These are phyloP conservation scores for Labroides dimidiatus DNA, from an alignment of 2,797 vertebrate genomes.

Conservation along the genomic window DNA sequence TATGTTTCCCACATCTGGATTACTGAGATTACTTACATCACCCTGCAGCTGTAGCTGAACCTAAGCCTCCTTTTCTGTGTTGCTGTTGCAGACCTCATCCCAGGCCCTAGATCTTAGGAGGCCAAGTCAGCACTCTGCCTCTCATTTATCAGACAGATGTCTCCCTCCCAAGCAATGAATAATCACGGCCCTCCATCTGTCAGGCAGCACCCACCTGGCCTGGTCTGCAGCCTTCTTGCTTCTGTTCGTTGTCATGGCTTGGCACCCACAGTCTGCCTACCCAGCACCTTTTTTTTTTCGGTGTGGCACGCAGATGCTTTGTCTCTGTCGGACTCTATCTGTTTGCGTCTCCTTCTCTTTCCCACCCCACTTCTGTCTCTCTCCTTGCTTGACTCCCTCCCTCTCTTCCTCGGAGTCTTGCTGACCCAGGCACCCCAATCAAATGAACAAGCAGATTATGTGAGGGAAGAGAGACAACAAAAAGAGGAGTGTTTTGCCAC, in stretches of 20 bases:
- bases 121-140: conserved; percentile 79
- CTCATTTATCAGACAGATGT: conserved; percentile 84
- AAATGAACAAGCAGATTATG: conserved; percentile 80
- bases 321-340: conserved; percentile 69
- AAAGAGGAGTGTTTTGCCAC: conserved; percentile 55
- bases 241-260: conserved; percentile 77
- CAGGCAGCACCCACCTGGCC: conserved; percentile 78
- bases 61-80: conserved; percentile 31
- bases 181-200: conserved; percentile 80
- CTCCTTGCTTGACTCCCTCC: not conserved
- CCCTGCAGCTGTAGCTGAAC: conserved; percentile 34
- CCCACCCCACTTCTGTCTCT: conserved; percentile 16
- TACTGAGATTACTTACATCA: conserved; percentile 37
- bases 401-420: conserved; percentile 30
- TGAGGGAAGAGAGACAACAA: conserved; percentile 55
- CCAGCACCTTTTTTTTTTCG: conserved; percentile 73
- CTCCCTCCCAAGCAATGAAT: conserved; percentile 81
- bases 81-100: conserved; percentile 45
- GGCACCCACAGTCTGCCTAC: conserved; percentile 74
- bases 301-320: conserved; percentile 61
- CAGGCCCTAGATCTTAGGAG: conserved; percentile 59
- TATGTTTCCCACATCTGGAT: conserved; percentile 46
- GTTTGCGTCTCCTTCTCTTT: conserved; percentile 52
- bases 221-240: conserved; percentile 57
- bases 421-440: conserved; percentile 77